phyloP scores from a whole-genome alignment of 2,888 invertebrate species.

The Clanis bilineata region DNA sequence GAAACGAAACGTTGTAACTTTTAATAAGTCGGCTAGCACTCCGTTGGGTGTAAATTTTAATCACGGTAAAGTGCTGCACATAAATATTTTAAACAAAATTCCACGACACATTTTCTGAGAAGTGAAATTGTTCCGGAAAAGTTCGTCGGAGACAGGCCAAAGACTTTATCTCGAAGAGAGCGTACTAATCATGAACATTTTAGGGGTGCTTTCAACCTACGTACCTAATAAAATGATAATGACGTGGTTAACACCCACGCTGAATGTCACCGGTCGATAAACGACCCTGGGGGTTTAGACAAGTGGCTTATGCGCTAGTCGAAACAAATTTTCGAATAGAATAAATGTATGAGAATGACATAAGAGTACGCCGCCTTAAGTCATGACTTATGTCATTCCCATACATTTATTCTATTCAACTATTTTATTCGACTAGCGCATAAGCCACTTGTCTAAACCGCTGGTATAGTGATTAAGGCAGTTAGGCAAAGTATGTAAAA shows the following conservation, averaged over 20 bases:
- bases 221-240: slow-evolving; percentile 22
- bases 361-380: too few relatives aligned
- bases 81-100: slow-evolving; percentile 18
- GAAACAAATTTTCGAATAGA: too few relatives aligned
- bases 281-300: too few relatives aligned
- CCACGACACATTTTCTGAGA: slow-evolving; percentile 16
- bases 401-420: too few relatives aligned
- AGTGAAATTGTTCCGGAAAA: slow-evolving; percentile 19
- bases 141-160: slow-evolving; percentile 15
- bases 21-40: slow-evolving; percentile 9
- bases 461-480: background rate
- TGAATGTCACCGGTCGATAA: slow-evolving; percentile 17
- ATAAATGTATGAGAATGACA: too few relatives aligned
- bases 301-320: too few relatives aligned
- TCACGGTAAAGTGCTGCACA: slow-evolving; percentile 13
- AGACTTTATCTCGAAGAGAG: slow-evolving; percentile 22
- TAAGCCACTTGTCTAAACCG: too few relatives aligned
- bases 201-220: slow-evolving; percentile 20
- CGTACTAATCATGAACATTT: slow-evolving; percentile 27
- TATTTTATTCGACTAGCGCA: too few relatives aligned
- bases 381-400: too few relatives aligned
- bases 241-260: slow-evolving; percentile 20
- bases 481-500: background rate
- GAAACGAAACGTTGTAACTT: slow-evolving; percentile 15
- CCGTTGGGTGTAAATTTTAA: slow-evolving; percentile 17